A percentile compares a stretch with the other conserved stretches of the same genome.
phyloP scores from a whole-genome alignment of 2,888 invertebrate species.

The Barypeithes pellucidus region DNA sequence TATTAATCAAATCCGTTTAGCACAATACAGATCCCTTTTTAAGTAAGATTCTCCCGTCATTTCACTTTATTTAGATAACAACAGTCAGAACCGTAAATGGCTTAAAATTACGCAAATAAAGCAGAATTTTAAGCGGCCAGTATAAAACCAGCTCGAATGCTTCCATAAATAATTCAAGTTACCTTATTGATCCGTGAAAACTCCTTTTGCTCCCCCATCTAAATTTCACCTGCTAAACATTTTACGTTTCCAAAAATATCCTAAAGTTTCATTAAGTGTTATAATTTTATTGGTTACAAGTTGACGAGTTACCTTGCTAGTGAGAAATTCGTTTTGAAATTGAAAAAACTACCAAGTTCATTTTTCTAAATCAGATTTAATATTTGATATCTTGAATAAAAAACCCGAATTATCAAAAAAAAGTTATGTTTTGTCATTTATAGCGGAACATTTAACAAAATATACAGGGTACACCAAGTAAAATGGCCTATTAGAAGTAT shows the following conservation, averaged over 20 bases:
- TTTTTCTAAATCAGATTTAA: too few species aligned
- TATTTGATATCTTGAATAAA: too few species aligned
- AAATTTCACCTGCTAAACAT: constrained; percentile 42
- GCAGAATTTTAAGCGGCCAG: constrained; percentile 64
- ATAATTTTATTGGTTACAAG: background rate
- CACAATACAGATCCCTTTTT: too few species aligned
- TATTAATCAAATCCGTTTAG: too few species aligned
- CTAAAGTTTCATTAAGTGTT: background rate
- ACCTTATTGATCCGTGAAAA: constrained; percentile 68
- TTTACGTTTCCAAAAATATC: constrained; percentile 37
- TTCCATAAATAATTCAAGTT: constrained; percentile 71
- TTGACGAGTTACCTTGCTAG: too few species aligned
- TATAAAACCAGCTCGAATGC: constrained; percentile 68
- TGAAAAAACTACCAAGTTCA: too few species aligned
- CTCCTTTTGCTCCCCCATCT: constrained; percentile 65
- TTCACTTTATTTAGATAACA: background rate
- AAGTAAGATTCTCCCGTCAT: background rate
- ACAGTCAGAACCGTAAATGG: background rate
- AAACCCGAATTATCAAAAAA: too few species aligned
- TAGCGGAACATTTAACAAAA: too few species aligned
- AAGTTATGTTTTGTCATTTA: too few species aligned
- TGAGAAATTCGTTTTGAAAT: too few species aligned
- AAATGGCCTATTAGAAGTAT: too few species aligned
- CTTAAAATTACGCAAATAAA: constrained; percentile 59
- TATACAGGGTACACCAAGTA: too few species aligned